Conservation (phyloP, 1,140 invertebrate species). For the Watersipora subatra region DNA sequence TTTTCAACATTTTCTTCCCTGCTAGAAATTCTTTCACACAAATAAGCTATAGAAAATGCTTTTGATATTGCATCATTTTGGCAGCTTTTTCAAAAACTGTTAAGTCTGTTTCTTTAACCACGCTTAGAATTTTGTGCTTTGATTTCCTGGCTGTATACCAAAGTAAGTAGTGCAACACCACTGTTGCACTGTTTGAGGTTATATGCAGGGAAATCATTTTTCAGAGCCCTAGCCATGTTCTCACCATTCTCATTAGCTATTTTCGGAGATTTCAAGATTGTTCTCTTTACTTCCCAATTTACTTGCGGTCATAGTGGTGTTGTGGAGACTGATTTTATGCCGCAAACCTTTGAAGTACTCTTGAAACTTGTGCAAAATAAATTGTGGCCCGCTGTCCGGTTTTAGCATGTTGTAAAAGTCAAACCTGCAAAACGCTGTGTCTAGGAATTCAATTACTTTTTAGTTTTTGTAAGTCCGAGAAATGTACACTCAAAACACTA, state of each 20-base stretch:
- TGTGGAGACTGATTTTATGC: background rate
- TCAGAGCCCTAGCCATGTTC: background rate
- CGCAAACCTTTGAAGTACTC: background rate
- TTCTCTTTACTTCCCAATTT: conserved; percentile 8
- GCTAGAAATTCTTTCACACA: background rate
- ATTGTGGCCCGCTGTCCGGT: background rate
- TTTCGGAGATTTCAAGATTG: conserved; percentile 2
- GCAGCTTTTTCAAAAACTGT: background rate
- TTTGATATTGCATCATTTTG: background rate
- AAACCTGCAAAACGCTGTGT: background rate
- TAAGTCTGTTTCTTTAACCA: background rate
- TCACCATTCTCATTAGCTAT: conserved; percentile 4
- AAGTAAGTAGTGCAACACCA: background rate
- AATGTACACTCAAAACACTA: background rate
- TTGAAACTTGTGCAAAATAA: conserved; percentile 2
- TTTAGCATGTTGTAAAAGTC: background rate
- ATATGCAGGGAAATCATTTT: background rate
- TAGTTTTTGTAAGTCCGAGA: background rate
- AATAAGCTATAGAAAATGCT: background rate
- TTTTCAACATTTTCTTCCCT: background rate
- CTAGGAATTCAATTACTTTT: background rate
- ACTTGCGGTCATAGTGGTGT: conserved; percentile 5
- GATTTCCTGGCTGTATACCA: background rate
- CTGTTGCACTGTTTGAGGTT: background rate
- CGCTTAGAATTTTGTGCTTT: background rate